Percentiles rank a stretch among this genome's conserved stretches.
Evolutionary conservation across 2,888 invertebrate species (phyloP).

Genomic region (Polydrusus cervinus): DNA sequence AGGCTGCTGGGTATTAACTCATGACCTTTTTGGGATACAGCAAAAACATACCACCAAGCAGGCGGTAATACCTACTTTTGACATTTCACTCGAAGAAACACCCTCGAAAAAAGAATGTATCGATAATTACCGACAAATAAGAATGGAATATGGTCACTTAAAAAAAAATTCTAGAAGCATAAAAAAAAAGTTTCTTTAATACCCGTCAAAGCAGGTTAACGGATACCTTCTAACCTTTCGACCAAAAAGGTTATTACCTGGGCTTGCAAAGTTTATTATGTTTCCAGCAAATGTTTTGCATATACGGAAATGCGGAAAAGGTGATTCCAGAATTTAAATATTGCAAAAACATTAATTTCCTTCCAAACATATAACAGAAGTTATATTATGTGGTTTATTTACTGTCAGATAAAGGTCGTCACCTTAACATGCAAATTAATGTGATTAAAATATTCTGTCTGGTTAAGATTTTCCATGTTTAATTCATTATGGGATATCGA

Average conservation of each 20-base stretch:
- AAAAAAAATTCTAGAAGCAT: too few relatives aligned
- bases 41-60: too few relatives aligned
- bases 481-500: conserved; percentile 3
- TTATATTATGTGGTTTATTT: neutral
- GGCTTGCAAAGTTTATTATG: neutral
- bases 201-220: neutral
- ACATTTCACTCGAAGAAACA: too few relatives aligned
- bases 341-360: conserved; percentile 22
- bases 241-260: neutral
- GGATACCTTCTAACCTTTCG: too few relatives aligned
- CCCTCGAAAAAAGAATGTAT: too few relatives aligned
- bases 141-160: too few relatives aligned
- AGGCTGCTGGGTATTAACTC: too few relatives aligned
- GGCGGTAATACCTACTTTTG: too few relatives aligned
- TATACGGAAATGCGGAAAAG: conserved; percentile 6
- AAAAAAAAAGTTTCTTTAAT: too few relatives aligned
- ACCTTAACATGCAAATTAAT: conserved; percentile 25
- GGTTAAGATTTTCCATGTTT: conserved; percentile 16
- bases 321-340: conserved; percentile 24
- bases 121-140: too few relatives aligned
- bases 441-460: conserved; percentile 11
- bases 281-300: conserved; percentile 6
- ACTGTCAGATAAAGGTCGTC: conserved; percentile 15
- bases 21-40: too few relatives aligned
- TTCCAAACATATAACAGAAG: neutral